Conservation (phyloP, 1,140 invertebrate species). For the Meteorus sp. region DNA sequence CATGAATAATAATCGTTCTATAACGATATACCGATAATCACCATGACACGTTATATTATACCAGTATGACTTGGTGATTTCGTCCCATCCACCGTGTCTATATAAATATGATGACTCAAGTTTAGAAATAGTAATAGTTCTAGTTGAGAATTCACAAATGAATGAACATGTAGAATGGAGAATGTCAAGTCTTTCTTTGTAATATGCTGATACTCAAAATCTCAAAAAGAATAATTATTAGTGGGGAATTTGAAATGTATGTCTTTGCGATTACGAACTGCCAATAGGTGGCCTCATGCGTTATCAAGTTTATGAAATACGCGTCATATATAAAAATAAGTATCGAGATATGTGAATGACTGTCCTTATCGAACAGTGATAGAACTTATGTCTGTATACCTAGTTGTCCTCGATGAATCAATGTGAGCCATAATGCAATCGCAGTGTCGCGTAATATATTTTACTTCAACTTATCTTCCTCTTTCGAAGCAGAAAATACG, state of each 20-base stretch:
- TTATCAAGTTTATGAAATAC: constrained; percentile 15
- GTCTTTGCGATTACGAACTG: too few species aligned
- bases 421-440: constrained; percentile 21
- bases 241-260: too few species aligned
- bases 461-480: constrained; percentile 15
- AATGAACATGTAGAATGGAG: not conserved
- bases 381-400: constrained; percentile 18
- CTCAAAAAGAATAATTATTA: too few species aligned
- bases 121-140: too few species aligned
- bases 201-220: too few species aligned
- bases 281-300: too few species aligned
- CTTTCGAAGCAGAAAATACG: not conserved
- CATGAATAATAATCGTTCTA: constrained; percentile 27
- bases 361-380: constrained; percentile 22
- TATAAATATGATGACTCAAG: not conserved
- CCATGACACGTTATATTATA: constrained; percentile 13
- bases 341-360: constrained; percentile 17
- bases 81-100: not conserved
- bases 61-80: not conserved
- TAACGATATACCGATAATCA: constrained; percentile 20
- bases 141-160: too few species aligned
- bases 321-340: too few species aligned
- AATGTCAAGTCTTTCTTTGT: too few species aligned
- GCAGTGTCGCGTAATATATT: constrained; percentile 11
- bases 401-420: constrained; percentile 28